Percentiles rank a stretch among this genome's conserved stretches.
Conservation (phyloP, 2,797 vertebrate species). For the Parotocinclus haroldoi region DNA sequence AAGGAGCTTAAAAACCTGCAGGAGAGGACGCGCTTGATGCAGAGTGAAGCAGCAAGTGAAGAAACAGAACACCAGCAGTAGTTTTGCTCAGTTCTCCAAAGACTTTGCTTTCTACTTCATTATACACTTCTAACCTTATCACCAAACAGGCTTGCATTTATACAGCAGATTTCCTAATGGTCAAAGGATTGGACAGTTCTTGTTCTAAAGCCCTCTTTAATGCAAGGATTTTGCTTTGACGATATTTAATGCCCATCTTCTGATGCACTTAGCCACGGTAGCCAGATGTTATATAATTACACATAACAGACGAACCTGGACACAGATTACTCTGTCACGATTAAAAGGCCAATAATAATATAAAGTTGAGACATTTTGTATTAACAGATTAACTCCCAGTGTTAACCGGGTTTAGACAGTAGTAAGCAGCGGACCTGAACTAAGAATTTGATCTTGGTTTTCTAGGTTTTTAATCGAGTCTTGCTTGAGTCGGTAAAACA, state of each 20-base stretch:
- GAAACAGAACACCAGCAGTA: neutral
- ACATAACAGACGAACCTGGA: conserved; percentile 2
- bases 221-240: neutral
- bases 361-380: neutral
- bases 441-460: conserved; percentile 38
- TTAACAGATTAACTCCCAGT: neutral
- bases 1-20: conserved; percentile 7
- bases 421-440: conserved; percentile 30
- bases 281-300: conserved; percentile 5
- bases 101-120: conserved; percentile 8
- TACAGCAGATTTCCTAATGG: neutral
- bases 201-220: no score
- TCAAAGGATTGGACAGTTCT: no score
- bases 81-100: neutral
- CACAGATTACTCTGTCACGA: conserved; percentile 6
- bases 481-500: conserved; percentile 31
- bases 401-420: conserved; percentile 19
- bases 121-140: conserved; percentile 3
- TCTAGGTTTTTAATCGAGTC: conserved; percentile 25
- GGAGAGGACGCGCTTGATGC: neutral
- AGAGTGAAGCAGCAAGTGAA: no score
- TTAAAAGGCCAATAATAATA: conserved; percentile 2
- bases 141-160: neutral
- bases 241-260: neutral
- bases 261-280: no score